Conservation (phyloP, 2,888 invertebrate species). For the Liodrosophila aerea region DNA sequence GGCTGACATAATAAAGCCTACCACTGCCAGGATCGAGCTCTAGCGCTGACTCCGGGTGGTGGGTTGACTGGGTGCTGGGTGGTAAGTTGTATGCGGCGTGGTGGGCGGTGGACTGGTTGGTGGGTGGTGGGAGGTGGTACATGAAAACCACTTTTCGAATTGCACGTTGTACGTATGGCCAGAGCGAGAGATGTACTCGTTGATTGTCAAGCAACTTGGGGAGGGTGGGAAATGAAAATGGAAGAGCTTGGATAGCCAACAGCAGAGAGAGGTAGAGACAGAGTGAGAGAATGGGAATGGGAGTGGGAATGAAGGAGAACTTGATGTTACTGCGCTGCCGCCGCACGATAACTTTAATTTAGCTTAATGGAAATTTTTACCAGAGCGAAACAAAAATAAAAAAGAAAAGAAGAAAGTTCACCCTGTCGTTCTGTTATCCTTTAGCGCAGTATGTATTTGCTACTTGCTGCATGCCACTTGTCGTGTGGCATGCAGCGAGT, state of each 20-base stretch:
- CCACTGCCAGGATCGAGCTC: constrained; percentile 52
- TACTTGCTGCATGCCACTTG: constrained; percentile 2
- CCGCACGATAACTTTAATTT: constrained; percentile 75
- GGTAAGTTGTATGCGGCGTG: neutral
- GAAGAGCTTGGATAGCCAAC: constrained; percentile 52
- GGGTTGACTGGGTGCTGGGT: constrained; percentile 17
- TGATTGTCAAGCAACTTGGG: constrained; percentile 56
- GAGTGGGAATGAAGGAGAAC: constrained; percentile 8
- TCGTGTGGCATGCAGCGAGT: constrained; percentile 22
- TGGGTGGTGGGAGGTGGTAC: constrained; percentile 45
- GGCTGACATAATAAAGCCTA: constrained; percentile 79
- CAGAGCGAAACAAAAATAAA: constrained; percentile 16
- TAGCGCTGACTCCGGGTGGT: constrained; percentile 19
- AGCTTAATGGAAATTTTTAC: constrained; percentile 73
- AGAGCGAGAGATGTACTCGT: constrained; percentile 42
- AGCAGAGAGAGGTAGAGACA: constrained; percentile 7
- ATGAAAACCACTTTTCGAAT: constrained; percentile 78
- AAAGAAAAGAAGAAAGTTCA: constrained; percentile 19
- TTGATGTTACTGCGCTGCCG: constrained; percentile 62
- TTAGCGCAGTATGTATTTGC: constrained; percentile 34
- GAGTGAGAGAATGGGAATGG: neutral
- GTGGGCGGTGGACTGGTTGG: constrained; percentile 12
- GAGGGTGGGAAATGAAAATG: constrained; percentile 68
- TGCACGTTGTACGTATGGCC: constrained; percentile 70
- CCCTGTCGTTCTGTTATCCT: constrained; percentile 37